phyloP scores from a whole-genome alignment of 2,113 vertebrate species.

The Cyphomyrus plagiostoma region DNA sequence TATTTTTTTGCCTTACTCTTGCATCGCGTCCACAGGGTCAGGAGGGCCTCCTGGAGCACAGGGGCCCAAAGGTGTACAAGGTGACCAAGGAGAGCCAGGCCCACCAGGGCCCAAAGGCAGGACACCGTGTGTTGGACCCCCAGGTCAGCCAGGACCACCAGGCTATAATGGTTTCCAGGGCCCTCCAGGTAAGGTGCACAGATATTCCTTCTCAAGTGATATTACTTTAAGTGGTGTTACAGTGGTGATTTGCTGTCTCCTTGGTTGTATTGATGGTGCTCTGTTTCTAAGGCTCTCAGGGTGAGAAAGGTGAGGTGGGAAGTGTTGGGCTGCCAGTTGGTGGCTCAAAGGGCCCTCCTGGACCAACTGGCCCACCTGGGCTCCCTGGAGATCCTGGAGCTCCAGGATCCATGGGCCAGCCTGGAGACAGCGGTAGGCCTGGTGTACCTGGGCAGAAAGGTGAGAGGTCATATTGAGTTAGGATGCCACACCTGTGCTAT shows the following conservation, averaged over 20 bases:
- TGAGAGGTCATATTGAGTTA: background rate
- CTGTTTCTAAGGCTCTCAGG: background rate
- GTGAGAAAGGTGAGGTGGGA: background rate
- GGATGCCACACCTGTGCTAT: background rate
- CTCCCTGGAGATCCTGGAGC: constrained; percentile 61
- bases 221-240: background rate
- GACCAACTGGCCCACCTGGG: constrained; percentile 69
- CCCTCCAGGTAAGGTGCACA: background rate
- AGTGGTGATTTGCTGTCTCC: background rate
- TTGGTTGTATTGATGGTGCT: background rate
- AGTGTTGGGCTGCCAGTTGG: background rate
- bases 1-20: background rate
- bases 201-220: background rate
- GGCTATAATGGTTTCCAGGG: constrained; percentile 56
- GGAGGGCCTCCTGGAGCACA: background rate
- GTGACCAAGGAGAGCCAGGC: constrained; percentile 33
- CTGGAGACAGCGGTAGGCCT: constrained; percentile 62
- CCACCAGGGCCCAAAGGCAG: constrained; percentile 66
- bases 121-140: constrained; percentile 69
- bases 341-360: constrained; percentile 66
- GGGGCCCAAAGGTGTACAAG: background rate
- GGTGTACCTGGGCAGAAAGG: constrained; percentile 27
- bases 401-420: constrained; percentile 46
- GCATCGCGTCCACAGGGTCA: background rate
- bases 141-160: constrained; percentile 64